phyloP scores from a whole-genome alignment of 2,797 vertebrate species.

The Numenius phaeopus region DNA sequence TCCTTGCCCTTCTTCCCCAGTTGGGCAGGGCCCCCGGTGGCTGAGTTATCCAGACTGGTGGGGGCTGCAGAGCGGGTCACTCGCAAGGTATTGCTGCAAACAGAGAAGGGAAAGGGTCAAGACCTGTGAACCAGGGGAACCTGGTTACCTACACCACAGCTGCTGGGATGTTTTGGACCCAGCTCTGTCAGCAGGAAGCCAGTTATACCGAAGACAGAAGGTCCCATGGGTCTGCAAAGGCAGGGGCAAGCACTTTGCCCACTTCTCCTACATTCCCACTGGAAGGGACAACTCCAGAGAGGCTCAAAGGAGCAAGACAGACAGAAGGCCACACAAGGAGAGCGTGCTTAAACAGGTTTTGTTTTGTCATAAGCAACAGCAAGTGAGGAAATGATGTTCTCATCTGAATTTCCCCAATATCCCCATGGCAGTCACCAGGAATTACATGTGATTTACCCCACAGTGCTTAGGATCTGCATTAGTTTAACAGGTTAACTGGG shows the following conservation, averaged over 20 bases:
- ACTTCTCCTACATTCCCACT: background rate
- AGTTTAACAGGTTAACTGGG: background rate
- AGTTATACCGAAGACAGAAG: background rate
- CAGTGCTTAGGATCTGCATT: background rate
- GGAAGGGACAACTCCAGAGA: background rate
- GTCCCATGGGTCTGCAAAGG: background rate
- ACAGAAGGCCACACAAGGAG: background rate
- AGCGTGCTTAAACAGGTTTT: background rate
- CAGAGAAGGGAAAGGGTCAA: constrained; percentile 9
- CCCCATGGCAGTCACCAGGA: accelerated
- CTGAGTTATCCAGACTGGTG: constrained; percentile 89
- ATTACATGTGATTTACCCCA: background rate
- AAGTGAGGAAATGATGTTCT: background rate
- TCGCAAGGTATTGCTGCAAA: constrained; percentile 91
- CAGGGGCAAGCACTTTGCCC: background rate
- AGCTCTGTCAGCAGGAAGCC: background rate
- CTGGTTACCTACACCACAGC: accelerated
- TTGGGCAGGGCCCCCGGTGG: constrained; percentile 76
- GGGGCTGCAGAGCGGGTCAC: constrained; percentile 93
- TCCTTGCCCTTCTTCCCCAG: constrained; percentile 96
- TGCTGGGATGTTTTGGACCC: background rate
- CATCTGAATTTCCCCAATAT: background rate
- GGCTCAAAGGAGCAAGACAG: background rate
- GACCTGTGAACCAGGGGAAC: accelerated
- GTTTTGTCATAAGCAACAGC: background rate